Conservation (phyloP, 2,888 invertebrate species). For the Himalopsyche anomala region DNA sequence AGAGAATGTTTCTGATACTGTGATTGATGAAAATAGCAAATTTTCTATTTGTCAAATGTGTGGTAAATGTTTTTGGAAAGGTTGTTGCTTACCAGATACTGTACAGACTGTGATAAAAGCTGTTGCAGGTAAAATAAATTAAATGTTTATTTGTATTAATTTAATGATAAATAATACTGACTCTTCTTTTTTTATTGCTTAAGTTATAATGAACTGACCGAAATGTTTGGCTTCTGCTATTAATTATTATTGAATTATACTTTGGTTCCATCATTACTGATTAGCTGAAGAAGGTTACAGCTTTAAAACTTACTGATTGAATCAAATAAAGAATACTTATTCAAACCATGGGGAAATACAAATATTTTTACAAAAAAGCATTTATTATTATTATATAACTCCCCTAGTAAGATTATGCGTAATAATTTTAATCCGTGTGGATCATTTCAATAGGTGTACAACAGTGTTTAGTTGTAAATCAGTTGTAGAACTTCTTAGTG, state of each 20-base stretch:
- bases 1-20: conserved; percentile 73
- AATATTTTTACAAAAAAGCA: too few species aligned
- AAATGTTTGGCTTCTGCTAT: neutral
- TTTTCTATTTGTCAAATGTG: conserved; percentile 85
- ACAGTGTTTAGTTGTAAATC: too few species aligned
- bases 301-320: neutral
- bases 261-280: neutral
- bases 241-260: neutral
- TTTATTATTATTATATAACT: too few species aligned
- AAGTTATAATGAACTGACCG: neutral
- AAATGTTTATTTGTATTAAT: neutral
- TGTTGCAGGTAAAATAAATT: conserved; percentile 8
- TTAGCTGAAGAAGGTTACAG: neutral
- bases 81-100: conserved; percentile 51
- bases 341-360: too few species aligned
- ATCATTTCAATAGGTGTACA: too few species aligned
- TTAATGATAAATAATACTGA: neutral
- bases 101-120: conserved; percentile 44
- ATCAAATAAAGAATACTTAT: too few species aligned
- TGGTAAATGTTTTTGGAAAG: conserved; percentile 86
- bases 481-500: too few species aligned
- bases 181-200: neutral
- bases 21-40: conserved; percentile 73
- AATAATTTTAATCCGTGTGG: too few species aligned
- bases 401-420: too few species aligned